Evolutionary conservation across 2,888 invertebrate genomes (phyloP).

Genomic region (Trachelus stipa): DNA sequence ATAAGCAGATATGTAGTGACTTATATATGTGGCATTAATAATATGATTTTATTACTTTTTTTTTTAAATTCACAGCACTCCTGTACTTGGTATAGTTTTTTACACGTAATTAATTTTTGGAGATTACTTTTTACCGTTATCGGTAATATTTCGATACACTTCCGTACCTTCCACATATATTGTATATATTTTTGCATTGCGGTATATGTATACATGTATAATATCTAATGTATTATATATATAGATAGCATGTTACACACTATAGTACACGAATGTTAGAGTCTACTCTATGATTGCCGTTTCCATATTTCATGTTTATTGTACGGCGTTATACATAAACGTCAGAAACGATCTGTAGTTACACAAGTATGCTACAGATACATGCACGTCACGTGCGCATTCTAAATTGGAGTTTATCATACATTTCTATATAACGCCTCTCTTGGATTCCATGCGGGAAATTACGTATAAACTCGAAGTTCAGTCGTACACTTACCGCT

Average conservation of each 20-base stretch:
- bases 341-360: neutral
- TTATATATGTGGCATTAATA: no score
- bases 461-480: neutral
- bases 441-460: neutral
- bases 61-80: no score
- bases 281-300: neutral
- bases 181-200: no score
- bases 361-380: conserved; percentile 16
- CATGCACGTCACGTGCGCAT: conserved; percentile 7
- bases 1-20: no score
- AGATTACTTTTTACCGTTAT: neutral
- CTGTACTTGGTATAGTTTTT: no score
- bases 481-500: neutral
- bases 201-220: no score
- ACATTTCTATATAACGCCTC: neutral
- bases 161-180: neutral
- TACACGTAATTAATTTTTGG: no score
- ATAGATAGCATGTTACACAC: neutral
- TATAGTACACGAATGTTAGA: neutral
- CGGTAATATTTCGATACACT: neutral
- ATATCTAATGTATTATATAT: neutral
- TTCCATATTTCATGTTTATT: neutral
- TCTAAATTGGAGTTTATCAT: conserved; percentile 35
- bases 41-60: no score
- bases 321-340: neutral